Conservation (phyloP, 2,888 invertebrate genomes). For the Rhopalosiphum nymphaeae region DNA sequence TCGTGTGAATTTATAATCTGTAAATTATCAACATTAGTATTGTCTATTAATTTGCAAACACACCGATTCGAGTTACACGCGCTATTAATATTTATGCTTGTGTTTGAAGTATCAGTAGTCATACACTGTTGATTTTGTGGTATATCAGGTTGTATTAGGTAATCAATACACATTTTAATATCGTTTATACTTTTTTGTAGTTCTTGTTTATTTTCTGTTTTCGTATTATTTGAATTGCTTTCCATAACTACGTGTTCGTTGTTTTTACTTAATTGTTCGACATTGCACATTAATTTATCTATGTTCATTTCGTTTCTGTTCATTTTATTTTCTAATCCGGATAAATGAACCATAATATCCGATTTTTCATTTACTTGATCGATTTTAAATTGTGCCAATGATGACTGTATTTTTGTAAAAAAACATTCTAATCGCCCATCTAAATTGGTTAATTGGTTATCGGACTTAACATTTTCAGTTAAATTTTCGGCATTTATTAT, state of each 20-base stretch:
- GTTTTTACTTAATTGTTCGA: not conserved
- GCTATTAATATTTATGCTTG: not conserved
- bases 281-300: not conserved
- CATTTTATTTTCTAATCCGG: not conserved
- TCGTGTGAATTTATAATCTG: not conserved
- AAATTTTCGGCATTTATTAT: not conserved
- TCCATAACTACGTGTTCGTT: not conserved
- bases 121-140: not conserved
- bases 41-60: slow-evolving; percentile 6
- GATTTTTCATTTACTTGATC: not conserved
- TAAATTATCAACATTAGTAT: not conserved
- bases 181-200: not conserved
- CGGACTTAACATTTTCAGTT: not conserved
- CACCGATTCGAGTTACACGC: not conserved
- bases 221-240: not conserved
- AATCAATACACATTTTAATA: slow-evolving; percentile 8
- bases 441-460: not conserved
- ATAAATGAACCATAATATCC: not conserved
- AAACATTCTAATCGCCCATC: not conserved
- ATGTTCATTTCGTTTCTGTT: not conserved
- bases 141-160: not conserved
- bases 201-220: not conserved
- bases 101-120: not conserved
- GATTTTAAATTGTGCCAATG: not conserved
- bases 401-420: not conserved